phyloP scores from a whole-genome alignment of 2,113 vertebrate genomes.

The Marmota flaviventris region DNA sequence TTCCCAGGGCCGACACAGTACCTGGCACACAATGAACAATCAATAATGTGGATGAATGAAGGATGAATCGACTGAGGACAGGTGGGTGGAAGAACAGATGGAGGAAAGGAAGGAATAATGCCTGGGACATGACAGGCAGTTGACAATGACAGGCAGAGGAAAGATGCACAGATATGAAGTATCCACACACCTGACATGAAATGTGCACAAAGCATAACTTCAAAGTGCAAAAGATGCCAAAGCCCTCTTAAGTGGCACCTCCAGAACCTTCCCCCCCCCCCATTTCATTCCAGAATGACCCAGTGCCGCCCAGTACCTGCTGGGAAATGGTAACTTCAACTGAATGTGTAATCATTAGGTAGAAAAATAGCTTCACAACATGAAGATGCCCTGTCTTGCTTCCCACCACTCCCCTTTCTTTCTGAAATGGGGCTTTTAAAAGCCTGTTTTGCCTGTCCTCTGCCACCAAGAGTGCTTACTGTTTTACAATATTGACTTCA shows the following conservation, averaged over 20 bases:
- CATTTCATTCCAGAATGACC: slow-evolving; percentile 15
- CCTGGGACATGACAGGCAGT: background rate
- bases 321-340: background rate
- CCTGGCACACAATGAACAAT: background rate
- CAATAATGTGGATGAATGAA: background rate
- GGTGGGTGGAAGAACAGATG: background rate
- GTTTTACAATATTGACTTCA: slow-evolving; percentile 49
- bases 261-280: background rate
- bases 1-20: background rate
- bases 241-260: background rate
- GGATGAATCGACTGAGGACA: background rate
- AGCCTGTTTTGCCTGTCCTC: slow-evolving; percentile 47
- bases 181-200: background rate
- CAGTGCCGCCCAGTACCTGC: background rate
- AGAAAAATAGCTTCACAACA: slow-evolving; percentile 52
- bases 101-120: background rate
- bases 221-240: background rate
- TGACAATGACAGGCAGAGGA: background rate
- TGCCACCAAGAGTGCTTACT: background rate
- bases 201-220: background rate
- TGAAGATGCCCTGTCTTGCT: background rate
- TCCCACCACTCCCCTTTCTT: background rate
- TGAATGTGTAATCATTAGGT: background rate
- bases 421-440: slow-evolving; percentile 2
- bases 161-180: background rate